Evolutionary conservation across 2,113 vertebrate species (phyloP).

Genomic region (Puntigrus tetrazona): DNA sequence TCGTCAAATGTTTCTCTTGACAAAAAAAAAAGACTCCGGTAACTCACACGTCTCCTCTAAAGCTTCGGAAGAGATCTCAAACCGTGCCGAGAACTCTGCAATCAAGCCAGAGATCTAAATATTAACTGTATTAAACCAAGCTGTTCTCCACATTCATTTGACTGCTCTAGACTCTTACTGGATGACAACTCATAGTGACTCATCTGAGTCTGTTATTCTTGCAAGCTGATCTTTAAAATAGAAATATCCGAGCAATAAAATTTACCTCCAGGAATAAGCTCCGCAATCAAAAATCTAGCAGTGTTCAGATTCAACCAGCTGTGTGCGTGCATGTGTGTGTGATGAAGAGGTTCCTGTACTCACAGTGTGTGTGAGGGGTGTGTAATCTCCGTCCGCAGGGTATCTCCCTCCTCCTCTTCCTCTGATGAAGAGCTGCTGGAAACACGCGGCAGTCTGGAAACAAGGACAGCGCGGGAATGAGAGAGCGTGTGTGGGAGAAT

Average conservation of each 20-base stretch:
- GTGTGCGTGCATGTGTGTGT: background rate
- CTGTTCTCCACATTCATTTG: background rate
- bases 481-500: constrained; percentile 23
- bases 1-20: background rate
- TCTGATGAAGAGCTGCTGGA: constrained; percentile 63
- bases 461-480: constrained; percentile 8
- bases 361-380: background rate
- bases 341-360: constrained; percentile 5
- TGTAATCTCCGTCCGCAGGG: constrained; percentile 3
- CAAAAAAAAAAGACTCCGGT: background rate
- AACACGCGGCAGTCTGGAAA: constrained; percentile 5
- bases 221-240: background rate
- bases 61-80: background rate
- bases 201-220: background rate
- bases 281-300: background rate
- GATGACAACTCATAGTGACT: background rate
- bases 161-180: background rate
- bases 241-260: background rate
- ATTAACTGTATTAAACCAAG: background rate
- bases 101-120: background rate
- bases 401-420: constrained; percentile 20
- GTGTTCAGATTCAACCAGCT: background rate
- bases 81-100: background rate
- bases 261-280: background rate
- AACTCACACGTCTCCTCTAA: background rate